phyloP scores from a whole-genome alignment of 2,797 vertebrate species.

The Chrysocyon brachyurus region DNA sequence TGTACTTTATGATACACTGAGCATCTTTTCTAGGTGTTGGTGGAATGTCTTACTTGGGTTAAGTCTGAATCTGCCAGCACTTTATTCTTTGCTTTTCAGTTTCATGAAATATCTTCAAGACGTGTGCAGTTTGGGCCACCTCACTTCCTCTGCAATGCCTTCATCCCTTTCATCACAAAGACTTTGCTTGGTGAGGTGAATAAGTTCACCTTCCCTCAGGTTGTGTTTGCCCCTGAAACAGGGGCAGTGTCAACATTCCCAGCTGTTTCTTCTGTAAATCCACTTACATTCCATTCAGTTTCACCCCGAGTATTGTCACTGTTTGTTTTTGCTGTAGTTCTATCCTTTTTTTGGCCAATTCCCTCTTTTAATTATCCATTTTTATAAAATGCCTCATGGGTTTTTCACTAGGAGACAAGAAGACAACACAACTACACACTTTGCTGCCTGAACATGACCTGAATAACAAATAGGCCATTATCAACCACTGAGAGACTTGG shows the following conservation, averaged over 20 bases:
- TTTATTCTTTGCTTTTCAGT: neutral
- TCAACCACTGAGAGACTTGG: neutral
- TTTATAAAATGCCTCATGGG: constrained; percentile 15
- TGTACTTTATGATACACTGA: neutral
- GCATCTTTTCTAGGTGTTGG: neutral
- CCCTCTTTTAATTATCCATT: neutral
- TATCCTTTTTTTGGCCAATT: neutral
- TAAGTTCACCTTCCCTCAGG: neutral
- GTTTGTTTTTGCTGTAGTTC: neutral
- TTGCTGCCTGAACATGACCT: neutral
- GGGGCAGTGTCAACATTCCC: neutral
- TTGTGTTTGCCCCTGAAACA: neutral
- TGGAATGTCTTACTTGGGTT: neutral
- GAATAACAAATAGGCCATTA: neutral
- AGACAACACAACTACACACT: neutral
- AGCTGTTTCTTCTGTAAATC: neutral
- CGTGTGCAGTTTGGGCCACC: neutral
- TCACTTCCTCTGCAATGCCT: neutral
- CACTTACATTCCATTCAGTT: neutral
- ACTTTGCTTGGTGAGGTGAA: neutral
- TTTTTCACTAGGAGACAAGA: neutral
- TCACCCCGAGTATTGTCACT: neutral
- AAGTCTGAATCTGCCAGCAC: neutral
- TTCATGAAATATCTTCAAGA: neutral
- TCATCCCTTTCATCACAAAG: neutral